Evolutionary conservation across 2,888 invertebrate genomes (phyloP), one percentile per base, ranked within the genome.

Genomic region (Heliconius hortense): DNA sequence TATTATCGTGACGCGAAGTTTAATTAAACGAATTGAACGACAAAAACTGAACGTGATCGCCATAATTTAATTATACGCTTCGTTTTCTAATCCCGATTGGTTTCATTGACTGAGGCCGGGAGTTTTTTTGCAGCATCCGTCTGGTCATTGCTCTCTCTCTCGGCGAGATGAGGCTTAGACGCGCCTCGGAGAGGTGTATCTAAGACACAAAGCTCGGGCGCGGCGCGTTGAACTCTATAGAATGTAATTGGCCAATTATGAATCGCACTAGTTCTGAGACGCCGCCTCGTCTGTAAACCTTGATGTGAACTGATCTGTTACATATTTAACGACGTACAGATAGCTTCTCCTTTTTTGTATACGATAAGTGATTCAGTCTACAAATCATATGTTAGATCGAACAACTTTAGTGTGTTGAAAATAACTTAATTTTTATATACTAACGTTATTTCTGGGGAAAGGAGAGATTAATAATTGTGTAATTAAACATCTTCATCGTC

Each of bases 61-160:
- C 59, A 31, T 78, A 76, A 78, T 78, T 78, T 75, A 78, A 78
- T 78, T 71, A 78, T 66, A 74, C 76, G 76, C 60, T 75, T 75
- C 77, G 74, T 77, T 75, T 74, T 68, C 75, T 73, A 75, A 75
- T 76, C 72, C 72, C 72, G 53, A 76, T 76, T 59, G 74, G 63
- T 68, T 76, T 73, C 71, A 70, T 72, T 72, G 71, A 48, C 39
- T 39, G 60, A n/a, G 24, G 71, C 71, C 62, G 76, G 48, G 63
- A 71, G 77, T 71, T 70, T 73, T n/a, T 72, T 77, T 64, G 56
- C 72, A 59, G 56, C 43, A 67, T 24, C 66, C 48, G 53, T 66
- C 74, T 69, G 76, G 77, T 68, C 77, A 28, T 60, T 67, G 77
- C 28, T 64, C 64, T 53, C 72, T 53, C 72, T 76, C 77, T 59